These are phyloP conservation scores for Phodopus roborovskii DNA, from an alignment of 2,113 vertebrate genomes.

Conservation along the genomic window DNA sequence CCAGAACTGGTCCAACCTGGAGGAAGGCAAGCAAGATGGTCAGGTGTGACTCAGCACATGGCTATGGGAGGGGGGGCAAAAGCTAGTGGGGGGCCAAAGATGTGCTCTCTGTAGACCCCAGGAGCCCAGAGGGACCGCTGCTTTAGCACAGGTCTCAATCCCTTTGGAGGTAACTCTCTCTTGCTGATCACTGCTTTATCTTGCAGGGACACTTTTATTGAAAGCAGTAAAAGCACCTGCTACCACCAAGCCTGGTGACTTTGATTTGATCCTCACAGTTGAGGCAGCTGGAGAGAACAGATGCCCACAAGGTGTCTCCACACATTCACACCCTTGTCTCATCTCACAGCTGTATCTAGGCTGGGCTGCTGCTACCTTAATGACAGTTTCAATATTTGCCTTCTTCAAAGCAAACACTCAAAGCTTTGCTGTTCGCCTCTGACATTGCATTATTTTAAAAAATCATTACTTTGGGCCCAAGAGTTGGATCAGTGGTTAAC, in stretches of 20 bases:
- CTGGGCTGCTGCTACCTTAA: not conserved
- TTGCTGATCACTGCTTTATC: too few relatives aligned
- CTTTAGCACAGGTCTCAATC: not conserved
- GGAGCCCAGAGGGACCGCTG: not conserved
- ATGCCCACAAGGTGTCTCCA: not conserved
- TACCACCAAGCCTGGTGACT: not conserved
- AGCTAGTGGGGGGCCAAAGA: not conserved
- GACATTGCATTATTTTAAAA: not conserved
- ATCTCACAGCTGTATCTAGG: not conserved
- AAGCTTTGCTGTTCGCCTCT: not conserved
- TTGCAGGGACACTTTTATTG: not conserved
- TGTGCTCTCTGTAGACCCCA: not conserved
- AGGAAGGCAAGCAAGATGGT: not conserved
- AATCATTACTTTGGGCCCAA: not conserved
- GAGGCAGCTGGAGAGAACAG: not conserved
- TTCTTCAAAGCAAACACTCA: constrained; percentile 2
- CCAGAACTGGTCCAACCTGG: not conserved
- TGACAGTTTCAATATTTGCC: not conserved
- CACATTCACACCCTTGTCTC: not conserved
- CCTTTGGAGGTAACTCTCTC: not conserved
- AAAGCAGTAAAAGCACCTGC: not conserved
- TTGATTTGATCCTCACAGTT: not conserved
- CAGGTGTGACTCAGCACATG: not conserved
- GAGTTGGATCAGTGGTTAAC: not conserved
- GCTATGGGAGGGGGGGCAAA: not conserved